These are phyloP conservation scores for Drosophila falleni DNA, from an alignment of 2,888 invertebrate genomes.

Conservation along the genomic window DNA sequence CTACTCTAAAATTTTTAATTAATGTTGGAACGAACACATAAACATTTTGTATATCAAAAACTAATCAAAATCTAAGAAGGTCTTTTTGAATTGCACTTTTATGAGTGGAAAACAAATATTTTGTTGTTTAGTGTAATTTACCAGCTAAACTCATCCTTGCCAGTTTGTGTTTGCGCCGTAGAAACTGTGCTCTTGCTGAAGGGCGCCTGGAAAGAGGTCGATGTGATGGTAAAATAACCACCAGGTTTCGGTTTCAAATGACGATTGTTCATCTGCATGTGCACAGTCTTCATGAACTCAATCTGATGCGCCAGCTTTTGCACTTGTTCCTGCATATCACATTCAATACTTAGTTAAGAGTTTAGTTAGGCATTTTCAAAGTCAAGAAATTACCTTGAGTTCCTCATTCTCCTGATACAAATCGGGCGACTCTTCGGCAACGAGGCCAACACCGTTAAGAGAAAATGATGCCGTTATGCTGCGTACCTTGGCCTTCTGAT, in stretches of 20 bases:
- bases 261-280: conserved; percentile 96
- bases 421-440: conserved; percentile 94
- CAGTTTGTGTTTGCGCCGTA: conserved; percentile 84
- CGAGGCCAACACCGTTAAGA: conserved; percentile 93
- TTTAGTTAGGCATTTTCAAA: not conserved
- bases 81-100: too few relatives aligned
- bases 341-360: accelerated
- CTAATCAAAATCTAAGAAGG: too few relatives aligned
- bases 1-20: too few relatives aligned
- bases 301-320: conserved; percentile 96
- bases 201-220: conserved; percentile 86
- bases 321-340: conserved; percentile 90
- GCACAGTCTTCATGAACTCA: conserved; percentile 97
- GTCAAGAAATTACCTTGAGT: conserved; percentile 89
- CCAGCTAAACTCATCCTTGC: conserved; percentile 77
- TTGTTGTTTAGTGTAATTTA: conserved; percentile 38
- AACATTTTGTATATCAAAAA: too few relatives aligned
- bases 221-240: conserved; percentile 90
- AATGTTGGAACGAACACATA: too few relatives aligned
- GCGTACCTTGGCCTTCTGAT: conserved; percentile 92
- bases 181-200: conserved; percentile 83
- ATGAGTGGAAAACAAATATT: not conserved
- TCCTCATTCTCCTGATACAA: conserved; percentile 96
- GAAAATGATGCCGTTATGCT: conserved; percentile 95
- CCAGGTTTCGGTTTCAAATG: conserved; percentile 94